These are phyloP conservation scores for Cyphomyrus discorhynchus DNA, from an alignment of 2,113 vertebrate genomes.

Conservation along the genomic window DNA sequence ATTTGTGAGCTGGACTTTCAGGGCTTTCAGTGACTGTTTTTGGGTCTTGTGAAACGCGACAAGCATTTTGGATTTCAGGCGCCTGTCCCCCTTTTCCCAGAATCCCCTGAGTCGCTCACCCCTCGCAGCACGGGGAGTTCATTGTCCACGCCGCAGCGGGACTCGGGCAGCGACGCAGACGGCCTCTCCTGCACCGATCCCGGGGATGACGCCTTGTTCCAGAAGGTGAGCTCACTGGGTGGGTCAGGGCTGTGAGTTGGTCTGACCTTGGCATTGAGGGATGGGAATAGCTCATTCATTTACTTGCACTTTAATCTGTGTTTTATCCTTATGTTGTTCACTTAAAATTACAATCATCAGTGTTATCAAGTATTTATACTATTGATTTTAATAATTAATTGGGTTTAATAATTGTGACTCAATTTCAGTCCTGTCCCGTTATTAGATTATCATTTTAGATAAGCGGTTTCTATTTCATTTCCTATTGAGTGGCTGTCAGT, in stretches of 20 bases:
- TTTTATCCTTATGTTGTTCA: not conserved
- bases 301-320: not conserved
- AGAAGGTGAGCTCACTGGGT: conserved; percentile 25
- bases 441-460: not conserved
- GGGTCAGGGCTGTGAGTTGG: not conserved
- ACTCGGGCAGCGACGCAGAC: conserved; percentile 35
- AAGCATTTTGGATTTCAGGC: not conserved
- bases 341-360: not conserved
- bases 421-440: not conserved
- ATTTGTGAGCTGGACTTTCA: not conserved
- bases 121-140: conserved; percentile 4
- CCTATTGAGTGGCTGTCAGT: not conserved
- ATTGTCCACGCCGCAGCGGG: conserved; percentile 21
- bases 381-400: not conserved
- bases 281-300: not conserved
- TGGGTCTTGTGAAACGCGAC: not conserved
- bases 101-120: not conserved
- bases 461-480: not conserved
- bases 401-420: not conserved
- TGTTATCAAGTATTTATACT: not conserved
- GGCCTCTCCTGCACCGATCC: conserved; percentile 28
- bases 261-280: not conserved
- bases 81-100: conserved; percentile 4
- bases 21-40: not conserved
- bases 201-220: conserved; percentile 33